Base-by-base conservation (phyloP, 2,797 vertebrate species). In the Benthosema pterotum region DNA sequence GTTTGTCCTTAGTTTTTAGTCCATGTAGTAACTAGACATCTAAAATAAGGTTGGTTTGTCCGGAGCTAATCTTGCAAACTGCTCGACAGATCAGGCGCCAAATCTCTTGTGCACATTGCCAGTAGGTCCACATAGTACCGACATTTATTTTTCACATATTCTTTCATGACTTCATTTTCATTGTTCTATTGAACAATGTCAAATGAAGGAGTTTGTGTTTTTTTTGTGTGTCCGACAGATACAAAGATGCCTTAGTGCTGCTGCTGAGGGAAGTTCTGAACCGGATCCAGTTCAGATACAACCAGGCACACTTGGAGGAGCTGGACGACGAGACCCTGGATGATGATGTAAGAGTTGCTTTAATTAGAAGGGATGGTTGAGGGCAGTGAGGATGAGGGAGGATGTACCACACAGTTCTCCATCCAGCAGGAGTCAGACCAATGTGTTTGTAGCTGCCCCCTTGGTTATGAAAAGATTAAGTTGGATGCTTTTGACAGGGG, bases 261-360 rank as follows among this genome's bases (percentile, higher is more conserved):
- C 82, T 99, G 73, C 91, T 98, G 71, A 94, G 95, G 2, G 98
- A 99, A 81, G 96, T 99, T 79, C 84, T 99, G 72, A 96, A 97
- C 85, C 92, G 97, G 65, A 95, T 99, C 71, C 98, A 99, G 92
- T 99, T 99, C 90, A 88, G 97, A 84, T 95, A 94, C 85, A 99
- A 98, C 90, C 98, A 99, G 88, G 94, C 95, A 50, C 96, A 98
- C 75, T 79, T 99, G 74, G 98, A 99, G 83, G 97, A 99, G 83
- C 87, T 99, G 84, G 97, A 99, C 12, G 97, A 99, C 0, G 98
- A 99, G 82, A 95, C 94, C 2, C 91, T 98, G 77, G 97, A 99
- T 74, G 98, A 99, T 63, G 98, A 99, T 75, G 98, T 99, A 94
- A 95, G 94, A 62, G 38, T n/a, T 51, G 52, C 32, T 38, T 38